These are phyloP conservation scores for Alloplasta piceator DNA, from an alignment of 2,888 invertebrate genomes.

Conservation along the genomic window DNA sequence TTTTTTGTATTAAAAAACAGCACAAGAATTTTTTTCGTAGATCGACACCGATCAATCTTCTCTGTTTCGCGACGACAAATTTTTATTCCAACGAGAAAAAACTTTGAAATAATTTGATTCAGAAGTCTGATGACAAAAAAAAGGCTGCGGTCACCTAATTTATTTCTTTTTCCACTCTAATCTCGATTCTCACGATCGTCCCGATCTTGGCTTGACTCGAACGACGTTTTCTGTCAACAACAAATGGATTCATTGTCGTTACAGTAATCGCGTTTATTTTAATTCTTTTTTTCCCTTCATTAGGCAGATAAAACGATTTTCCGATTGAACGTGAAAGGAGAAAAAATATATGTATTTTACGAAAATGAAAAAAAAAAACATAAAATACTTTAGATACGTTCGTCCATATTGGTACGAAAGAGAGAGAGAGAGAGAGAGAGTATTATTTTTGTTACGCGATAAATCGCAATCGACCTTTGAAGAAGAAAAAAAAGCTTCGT, in stretches of 20 bases:
- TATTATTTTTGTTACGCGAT: conserved; percentile 69
- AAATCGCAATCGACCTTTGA: conserved; percentile 65
- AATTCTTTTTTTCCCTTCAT: conserved; percentile 43
- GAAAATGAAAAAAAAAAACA: conserved; percentile 45
- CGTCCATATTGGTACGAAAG: conserved; percentile 53
- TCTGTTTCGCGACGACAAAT: no score
- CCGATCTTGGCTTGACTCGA: conserved; percentile 40
- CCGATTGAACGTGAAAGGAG: conserved; percentile 32
- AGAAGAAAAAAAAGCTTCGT: conserved; percentile 42
- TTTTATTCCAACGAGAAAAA: no score
- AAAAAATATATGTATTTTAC: conserved; percentile 40
- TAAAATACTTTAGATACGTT: conserved; percentile 46
- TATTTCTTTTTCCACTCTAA: background rate
- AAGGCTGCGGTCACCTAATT: no score
- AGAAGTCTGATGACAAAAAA: no score
- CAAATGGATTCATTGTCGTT: conserved; percentile 42
- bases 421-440: conserved; percentile 50
- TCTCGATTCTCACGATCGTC: conserved; percentile 48
- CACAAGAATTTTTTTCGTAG: no score
- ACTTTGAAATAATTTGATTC: no score
- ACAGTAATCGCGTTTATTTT: conserved; percentile 50
- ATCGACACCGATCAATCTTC: no score
- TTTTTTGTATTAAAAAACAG: no score
- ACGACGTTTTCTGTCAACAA: conserved; percentile 22
- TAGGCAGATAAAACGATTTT: conserved; percentile 43